Evolutionary conservation across 1,140 invertebrate genomes (phyloP), one percentile per base, ranked within the genome.

Genomic region (Neotoxoptera formosana): DNA sequence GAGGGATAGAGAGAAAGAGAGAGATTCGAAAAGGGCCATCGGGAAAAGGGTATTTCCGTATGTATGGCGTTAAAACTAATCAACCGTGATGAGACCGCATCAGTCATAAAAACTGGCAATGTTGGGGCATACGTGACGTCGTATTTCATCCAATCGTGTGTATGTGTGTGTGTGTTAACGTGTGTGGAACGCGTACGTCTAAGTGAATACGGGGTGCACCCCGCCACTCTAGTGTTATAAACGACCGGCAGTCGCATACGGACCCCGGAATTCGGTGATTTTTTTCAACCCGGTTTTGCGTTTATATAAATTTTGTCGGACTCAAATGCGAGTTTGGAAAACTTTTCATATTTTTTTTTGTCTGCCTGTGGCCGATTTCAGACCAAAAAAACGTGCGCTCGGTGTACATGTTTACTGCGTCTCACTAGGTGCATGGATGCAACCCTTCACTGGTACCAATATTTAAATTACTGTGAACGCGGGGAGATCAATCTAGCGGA

Each of bases 61-160:
- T 91, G 36, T 91, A 34, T 84, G 91, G 91, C 91, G 91, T 84
- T 84, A 84, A 86, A 93, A 93, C 91, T 93, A 84, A 93, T 93
- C 91, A 93, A 67, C 76, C 81, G 91, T 45, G 91, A 93, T 56
- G 91, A 93, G 91, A 93, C 91, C 81, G 34, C 91, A 84, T 93
- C 91, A 48, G 76, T 93, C 91, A 93, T 93, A 93, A 53, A 92
- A 92, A 84, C 91, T 25, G 91, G 76, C 67, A 83, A 84, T 81
- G 45, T 83, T 34, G 23, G 76, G 20, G 76, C 47, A 20, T 51
- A 91, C 81, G 91, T 86, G 91, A 86, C 48, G 48, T 86, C 91
- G 48, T 93, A 84, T 93, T 93, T 93, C 81, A 93, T 84, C 30
- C n/a, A 8, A 45, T 81, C 30, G 23, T 11, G 21, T n/a, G 30